phyloP scores from a whole-genome alignment of 2,888 invertebrate genomes.

The Macaria notata region DNA sequence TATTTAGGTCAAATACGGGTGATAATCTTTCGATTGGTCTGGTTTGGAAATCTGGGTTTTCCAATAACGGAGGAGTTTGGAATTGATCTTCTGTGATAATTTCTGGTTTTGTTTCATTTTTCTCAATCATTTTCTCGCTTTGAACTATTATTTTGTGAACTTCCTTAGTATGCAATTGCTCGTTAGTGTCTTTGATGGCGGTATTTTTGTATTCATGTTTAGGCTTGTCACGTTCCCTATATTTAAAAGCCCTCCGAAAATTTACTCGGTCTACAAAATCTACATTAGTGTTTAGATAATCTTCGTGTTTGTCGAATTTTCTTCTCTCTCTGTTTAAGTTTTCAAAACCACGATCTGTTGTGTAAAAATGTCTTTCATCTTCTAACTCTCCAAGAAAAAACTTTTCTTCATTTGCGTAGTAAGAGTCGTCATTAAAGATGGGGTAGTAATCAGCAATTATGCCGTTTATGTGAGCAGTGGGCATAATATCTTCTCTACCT shows the following conservation, averaged over 20 bases:
- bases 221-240: constrained; percentile 10
- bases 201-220: constrained; percentile 7
- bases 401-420: constrained; percentile 47
- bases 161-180: background rate
- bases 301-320: constrained; percentile 25
- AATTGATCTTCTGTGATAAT: constrained; percentile 40
- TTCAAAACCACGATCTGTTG: constrained; percentile 39
- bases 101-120: background rate
- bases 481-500: constrained; percentile 41
- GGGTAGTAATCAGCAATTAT: constrained; percentile 66
- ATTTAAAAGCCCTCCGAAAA: constrained; percentile 7
- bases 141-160: background rate
- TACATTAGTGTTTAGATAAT: constrained; percentile 6
- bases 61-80: constrained; percentile 50
- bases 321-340: constrained; percentile 21
- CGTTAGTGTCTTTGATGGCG: too few relatives aligned
- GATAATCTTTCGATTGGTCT: constrained; percentile 46
- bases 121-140: constrained; percentile 13
- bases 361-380: constrained; percentile 53
- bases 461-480: constrained; percentile 40
- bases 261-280: constrained; percentile 20
- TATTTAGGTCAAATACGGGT: background rate
- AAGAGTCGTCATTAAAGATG: constrained; percentile 54
- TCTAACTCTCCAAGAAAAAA: constrained; percentile 44
- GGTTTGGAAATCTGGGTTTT: constrained; percentile 60